These are phyloP conservation scores for Eretmochelys imbricata DNA, from an alignment of 2,113 vertebrate species.

Conservation along the genomic window DNA sequence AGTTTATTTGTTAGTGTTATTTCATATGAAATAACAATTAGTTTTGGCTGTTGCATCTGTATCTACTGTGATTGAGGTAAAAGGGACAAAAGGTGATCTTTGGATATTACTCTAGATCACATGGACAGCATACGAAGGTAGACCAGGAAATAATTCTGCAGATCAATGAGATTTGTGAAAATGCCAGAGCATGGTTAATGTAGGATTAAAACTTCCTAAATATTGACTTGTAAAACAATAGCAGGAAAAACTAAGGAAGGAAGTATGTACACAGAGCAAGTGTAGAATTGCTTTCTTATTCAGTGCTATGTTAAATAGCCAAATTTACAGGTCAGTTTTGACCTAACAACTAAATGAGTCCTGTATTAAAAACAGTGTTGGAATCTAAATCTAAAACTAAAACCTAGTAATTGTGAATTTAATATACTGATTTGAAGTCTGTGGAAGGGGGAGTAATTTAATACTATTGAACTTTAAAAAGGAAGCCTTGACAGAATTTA, in stretches of 20 bases:
- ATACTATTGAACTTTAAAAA: not conserved
- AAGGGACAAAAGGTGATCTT: not conserved
- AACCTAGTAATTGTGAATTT: not conserved
- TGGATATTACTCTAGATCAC: not conserved
- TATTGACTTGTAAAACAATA: not conserved
- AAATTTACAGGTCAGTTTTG: not conserved
- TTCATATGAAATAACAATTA: not conserved
- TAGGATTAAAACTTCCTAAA: not conserved
- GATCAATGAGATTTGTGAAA: not conserved
- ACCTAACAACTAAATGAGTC: too few relatives aligned
- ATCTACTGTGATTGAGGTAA: not conserved
- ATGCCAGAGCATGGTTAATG: not conserved
- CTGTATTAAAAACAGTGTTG: not conserved
- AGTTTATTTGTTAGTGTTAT: not conserved
- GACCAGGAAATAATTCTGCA: not conserved
- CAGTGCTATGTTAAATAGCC: not conserved
- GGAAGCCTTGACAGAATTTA: rapidly evolving
- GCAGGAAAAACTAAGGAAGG: not conserved
- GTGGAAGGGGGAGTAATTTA: not conserved
- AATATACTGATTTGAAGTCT: not conserved
- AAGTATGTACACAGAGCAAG: not conserved
- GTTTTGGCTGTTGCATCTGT: not conserved
- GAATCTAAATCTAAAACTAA: not conserved
- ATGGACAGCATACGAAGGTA: not conserved
- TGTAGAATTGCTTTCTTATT: not conserved